A percentile compares a stretch with the other conserved stretches of the same genome.
Conservation (phyloP, 2,797 vertebrate species). For the Bovichtus variegatus region DNA sequence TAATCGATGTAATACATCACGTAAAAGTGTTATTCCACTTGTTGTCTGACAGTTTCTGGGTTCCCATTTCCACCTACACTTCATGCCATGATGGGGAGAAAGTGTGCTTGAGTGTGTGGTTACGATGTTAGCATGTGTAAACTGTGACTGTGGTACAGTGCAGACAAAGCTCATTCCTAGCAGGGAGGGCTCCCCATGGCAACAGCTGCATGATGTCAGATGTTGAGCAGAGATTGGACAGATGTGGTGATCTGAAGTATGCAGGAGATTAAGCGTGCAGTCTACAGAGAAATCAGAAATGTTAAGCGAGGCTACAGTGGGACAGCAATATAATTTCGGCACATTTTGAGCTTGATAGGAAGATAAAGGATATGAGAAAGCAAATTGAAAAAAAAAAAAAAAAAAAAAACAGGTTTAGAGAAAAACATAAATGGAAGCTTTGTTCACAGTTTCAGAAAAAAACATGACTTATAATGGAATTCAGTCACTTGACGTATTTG, state of each 20-base stretch:
- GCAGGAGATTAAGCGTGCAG: slow-evolving; percentile 51
- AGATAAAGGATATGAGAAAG: slow-evolving; percentile 14
- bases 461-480: slow-evolving; percentile 18
- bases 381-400: not conserved
- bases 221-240: slow-evolving; percentile 63
- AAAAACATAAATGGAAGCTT: not conserved
- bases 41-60: slow-evolving; percentile 4
- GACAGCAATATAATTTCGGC: slow-evolving; percentile 16
- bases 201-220: slow-evolving; percentile 69
- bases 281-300: slow-evolving; percentile 59
- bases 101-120: slow-evolving; percentile 1
- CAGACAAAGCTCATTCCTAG: slow-evolving; percentile 42
- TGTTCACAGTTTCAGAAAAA: not conserved
- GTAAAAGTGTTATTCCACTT: not conserved
- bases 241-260: slow-evolving; percentile 65
- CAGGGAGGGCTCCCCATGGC: slow-evolving; percentile 38
- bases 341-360: not conserved
- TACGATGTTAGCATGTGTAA: slow-evolving; percentile 32
- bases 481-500: slow-evolving; percentile 4
- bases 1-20: slow-evolving; percentile 12
- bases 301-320: slow-evolving; percentile 10
- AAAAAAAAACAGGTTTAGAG: not conserved
- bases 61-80: slow-evolving; percentile 16
- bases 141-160: slow-evolving; percentile 30
- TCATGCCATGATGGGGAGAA: not conserved